phyloP scores from a whole-genome alignment of 2,797 vertebrate species.

The Argya squamiceps region DNA sequence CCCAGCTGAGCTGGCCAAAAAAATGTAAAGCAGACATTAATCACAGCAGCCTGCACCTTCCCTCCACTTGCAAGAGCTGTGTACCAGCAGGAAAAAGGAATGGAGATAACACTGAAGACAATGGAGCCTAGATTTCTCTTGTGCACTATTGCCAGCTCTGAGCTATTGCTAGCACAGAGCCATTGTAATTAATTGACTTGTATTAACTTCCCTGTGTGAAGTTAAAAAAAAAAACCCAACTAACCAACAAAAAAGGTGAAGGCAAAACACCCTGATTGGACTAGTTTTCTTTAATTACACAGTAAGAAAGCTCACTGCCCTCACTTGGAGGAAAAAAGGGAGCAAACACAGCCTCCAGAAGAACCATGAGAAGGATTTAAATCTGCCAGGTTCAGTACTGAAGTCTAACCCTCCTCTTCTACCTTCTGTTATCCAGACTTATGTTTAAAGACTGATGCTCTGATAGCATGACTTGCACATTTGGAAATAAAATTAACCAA shows the following conservation, averaged over 20 bases:
- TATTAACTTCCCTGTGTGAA: not conserved
- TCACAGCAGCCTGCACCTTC: not conserved
- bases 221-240: not conserved
- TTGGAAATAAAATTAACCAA: not conserved
- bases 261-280: not conserved
- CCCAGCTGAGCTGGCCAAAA: not conserved
- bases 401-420: not conserved
- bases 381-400: not conserved
- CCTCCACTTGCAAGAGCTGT: not conserved
- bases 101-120: not conserved
- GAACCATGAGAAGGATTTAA: not conserved
- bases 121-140: not conserved
- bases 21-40: constrained; percentile 22
- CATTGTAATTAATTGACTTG: not conserved
- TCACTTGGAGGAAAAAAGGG: rapidly evolving
- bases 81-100: not conserved
- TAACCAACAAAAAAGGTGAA: not conserved
- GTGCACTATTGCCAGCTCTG: not conserved
- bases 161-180: not conserved
- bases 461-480: not conserved
- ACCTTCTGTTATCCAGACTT: not conserved
- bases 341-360: not conserved
- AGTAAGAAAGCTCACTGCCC: not conserved
- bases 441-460: not conserved
- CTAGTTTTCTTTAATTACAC: not conserved